Evolutionary conservation across 2,113 vertebrate species (phyloP), one percentile per base, ranked within the genome.

Genomic region (Saimiri boliviensis): DNA sequence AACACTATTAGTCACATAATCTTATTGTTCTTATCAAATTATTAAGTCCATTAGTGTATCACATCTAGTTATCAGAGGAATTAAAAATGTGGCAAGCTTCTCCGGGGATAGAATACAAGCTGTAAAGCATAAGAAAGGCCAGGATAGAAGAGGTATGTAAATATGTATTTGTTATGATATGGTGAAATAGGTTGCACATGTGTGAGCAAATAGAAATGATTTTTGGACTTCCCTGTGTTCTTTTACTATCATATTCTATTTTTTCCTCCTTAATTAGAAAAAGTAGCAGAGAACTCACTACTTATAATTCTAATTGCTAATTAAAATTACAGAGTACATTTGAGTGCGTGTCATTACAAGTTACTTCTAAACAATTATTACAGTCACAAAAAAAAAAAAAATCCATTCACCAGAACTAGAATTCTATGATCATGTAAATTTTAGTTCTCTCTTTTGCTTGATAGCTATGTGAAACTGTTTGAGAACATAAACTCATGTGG

Each of bases 241-340:
- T 86, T 40, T 94, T 87, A 20, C 8, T 76, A 7, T 66, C 13
- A 47, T 32, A 19, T 76, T 16, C 8, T 74, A 79, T 86, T 82
- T 21, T 73, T 96, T 91, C 14, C 40, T 91, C 25, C 23, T 91
- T 86, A 66, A 23, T 91, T 37, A 97, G 32, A 25, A 91, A 95
- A 71, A 93, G 66, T 8, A 56, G 37, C 17, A 86, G 47, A 86
- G 9, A 93, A 2, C 3, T 80, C 14, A 71, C 20, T 91, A 84
- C 2, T 82, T 84, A 86, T n/a, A 77, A 90, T 82, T 23, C 13
- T 70, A 83, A 54, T 83, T 86, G 27, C 21, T 91, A 73, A 56
- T n/a, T 14, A 93, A 91, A 82, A 45, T 90, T 74, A 12, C 23
- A 93, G 68, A 74, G 8, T 82, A 54, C 6, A 52, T 81, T 89